phyloP scores from a whole-genome alignment of 2,113 vertebrate genomes.

The Manacus vitellinus region DNA sequence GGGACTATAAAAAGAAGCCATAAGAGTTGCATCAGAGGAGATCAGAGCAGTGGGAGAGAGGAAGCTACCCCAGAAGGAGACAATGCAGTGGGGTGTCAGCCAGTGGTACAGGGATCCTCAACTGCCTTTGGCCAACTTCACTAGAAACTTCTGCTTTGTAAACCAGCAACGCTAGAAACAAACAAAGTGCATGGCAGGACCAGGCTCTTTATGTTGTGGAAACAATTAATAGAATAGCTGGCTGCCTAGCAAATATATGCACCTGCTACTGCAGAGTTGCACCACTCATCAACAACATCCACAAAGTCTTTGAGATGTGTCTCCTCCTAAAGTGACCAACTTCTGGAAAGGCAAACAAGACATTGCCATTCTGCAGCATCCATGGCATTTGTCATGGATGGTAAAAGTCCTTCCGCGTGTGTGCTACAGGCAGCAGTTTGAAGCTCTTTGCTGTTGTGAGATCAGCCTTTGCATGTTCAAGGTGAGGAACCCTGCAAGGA shows the following conservation, averaged over 20 bases:
- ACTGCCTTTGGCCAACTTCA: not conserved
- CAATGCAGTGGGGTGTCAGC: not conserved
- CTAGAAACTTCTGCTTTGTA: not conserved
- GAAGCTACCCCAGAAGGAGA: not conserved
- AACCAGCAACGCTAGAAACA: not conserved
- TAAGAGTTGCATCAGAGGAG: not conserved
- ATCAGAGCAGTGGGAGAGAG: not conserved
- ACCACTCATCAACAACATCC: not conserved
- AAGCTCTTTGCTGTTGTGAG: not conserved
- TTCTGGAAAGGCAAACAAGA: not conserved
- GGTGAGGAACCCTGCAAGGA: not conserved
- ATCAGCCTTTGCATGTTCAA: rapidly evolving
- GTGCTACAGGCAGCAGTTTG: not conserved
- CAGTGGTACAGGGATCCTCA: rapidly evolving
- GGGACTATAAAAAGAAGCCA: not conserved
- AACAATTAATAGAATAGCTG: not conserved
- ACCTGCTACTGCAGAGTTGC: not conserved
- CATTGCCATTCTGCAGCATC: rapidly evolving
- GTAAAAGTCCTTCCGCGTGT: not conserved
- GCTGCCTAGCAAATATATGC: not conserved
- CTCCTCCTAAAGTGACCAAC: rapidly evolving
- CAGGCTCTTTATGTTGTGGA: not conserved
- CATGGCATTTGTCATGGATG: rapidly evolving
- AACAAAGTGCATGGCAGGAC: not conserved
- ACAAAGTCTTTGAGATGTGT: not conserved